Evolutionary conservation across 1,140 invertebrate species (phyloP).

Genomic region (Samia ricini): DNA sequence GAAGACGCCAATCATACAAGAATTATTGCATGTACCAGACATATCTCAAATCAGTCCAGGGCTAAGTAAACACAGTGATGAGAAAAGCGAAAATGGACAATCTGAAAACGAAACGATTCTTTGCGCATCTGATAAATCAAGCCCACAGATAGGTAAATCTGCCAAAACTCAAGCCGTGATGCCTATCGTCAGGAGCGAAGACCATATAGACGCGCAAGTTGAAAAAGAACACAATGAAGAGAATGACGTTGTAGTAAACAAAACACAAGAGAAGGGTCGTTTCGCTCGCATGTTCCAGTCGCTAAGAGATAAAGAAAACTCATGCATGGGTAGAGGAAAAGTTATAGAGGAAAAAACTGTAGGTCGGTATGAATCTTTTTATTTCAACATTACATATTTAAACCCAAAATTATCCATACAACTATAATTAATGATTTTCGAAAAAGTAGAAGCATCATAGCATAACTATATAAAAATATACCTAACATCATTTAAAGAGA

Average conservation of each 20-base stretch:
- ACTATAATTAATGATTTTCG: too few relatives aligned
- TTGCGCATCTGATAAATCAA: conserved; percentile 70
- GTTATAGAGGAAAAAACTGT: conserved; percentile 64
- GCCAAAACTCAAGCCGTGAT: conserved; percentile 71
- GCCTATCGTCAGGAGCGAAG: conserved; percentile 69
- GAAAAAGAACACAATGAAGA: conserved; percentile 42
- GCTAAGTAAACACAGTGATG: conserved; percentile 66
- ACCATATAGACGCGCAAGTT: conserved; percentile 54
- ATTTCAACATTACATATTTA: not conserved
- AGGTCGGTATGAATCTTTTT: conserved; percentile 40
- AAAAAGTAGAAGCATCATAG: too few relatives aligned
- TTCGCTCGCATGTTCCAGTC: conserved; percentile 68
- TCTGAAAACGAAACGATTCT: conserved; percentile 75
- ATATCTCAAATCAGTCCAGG: conserved; percentile 64
- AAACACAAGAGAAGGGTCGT: conserved; percentile 63
- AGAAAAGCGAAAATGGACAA: conserved; percentile 62
- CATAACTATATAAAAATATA: too few relatives aligned
- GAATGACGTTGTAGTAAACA: conserved; percentile 57
- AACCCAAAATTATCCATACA: too few relatives aligned
- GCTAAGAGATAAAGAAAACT: conserved; percentile 67
- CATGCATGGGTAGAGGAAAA: conserved; percentile 72
- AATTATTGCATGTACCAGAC: conserved; percentile 63
- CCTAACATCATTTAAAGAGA: too few relatives aligned
- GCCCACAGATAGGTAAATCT: conserved; percentile 57
- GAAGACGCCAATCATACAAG: conserved; percentile 59